A percentile compares a stretch with the other conserved stretches of the same genome.
These are phyloP conservation scores for Cotesia typhae DNA, from an alignment of 1,140 invertebrate genomes.

Conservation along the genomic window DNA sequence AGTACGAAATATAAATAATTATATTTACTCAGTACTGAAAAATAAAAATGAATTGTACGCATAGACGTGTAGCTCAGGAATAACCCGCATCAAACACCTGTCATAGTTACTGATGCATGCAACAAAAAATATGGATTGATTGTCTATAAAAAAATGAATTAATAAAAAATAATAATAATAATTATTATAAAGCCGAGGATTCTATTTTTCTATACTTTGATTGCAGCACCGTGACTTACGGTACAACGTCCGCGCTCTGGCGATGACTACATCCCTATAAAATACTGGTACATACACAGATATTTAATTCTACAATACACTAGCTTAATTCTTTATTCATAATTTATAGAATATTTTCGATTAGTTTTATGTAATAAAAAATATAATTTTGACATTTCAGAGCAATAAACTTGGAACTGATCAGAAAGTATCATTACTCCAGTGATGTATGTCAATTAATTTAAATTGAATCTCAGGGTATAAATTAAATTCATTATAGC, in stretches of 20 bases:
- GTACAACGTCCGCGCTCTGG: constrained; percentile 8
- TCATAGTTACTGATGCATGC: too few species aligned
- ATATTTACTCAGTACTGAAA: neutral
- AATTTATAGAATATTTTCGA: too few species aligned
- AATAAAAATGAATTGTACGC: neutral
- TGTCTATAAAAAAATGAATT: too few species aligned
- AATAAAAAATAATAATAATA: neutral
- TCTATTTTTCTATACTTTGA: neutral
- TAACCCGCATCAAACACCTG: neutral
- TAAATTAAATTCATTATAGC: neutral
- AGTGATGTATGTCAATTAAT: too few species aligned
- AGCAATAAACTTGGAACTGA: neutral
- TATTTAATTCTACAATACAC: neutral
- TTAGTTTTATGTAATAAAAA: neutral
- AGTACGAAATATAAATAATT: neutral
- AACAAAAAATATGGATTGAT: too few species aligned
- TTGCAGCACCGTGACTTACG: constrained; percentile 8
- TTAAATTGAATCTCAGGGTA: constrained; percentile 3
- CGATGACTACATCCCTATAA: neutral
- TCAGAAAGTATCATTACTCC: too few species aligned
- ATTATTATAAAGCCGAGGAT: neutral
- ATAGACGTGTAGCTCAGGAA: neutral
- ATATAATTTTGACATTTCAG: neutral
- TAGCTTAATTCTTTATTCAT: too few species aligned
- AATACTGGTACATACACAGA: neutral